These are phyloP conservation scores for Phenganax subtilis DNA, from an alignment of 92 coral and sea anemone genomes.

Conservation along the genomic window DNA sequence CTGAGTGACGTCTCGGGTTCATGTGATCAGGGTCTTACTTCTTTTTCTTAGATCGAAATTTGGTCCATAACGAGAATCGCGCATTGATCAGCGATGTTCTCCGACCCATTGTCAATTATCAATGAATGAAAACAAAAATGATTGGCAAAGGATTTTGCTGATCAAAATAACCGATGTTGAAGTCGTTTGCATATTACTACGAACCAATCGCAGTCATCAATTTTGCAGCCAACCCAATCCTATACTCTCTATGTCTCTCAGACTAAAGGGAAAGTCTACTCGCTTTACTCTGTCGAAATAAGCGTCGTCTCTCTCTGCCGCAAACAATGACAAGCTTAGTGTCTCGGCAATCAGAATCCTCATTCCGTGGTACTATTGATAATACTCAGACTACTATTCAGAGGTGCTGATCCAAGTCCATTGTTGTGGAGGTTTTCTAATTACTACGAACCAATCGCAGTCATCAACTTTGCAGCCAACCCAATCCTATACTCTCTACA, in stretches of 20 bases:
- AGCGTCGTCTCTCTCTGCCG: neutral
- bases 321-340: neutral
- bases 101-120: too few relatives aligned
- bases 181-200: neutral
- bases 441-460: conserved; percentile 16
- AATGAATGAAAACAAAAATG: too few relatives aligned
- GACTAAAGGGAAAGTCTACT: too few relatives aligned
- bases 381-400: too few relatives aligned
- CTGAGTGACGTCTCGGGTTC: too few relatives aligned
- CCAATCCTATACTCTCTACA: conserved; percentile 29
- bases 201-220: too few relatives aligned
- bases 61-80: too few relatives aligned
- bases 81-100: too few relatives aligned
- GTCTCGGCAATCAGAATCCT: neutral
- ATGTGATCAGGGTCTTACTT: too few relatives aligned
- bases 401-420: neutral
- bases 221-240: neutral
- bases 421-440: neutral
- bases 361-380: neutral
- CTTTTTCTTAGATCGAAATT: too few relatives aligned
- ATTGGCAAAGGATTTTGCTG: too few relatives aligned
- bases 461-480: conserved; percentile 19
- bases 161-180: neutral
- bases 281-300: neutral
- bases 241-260: conserved; percentile 19